Percentiles rank a stretch among this genome's conserved stretches.
Evolutionary conservation across 2,797 vertebrate species (phyloP).

Genomic region (Sebastiscus albofasciatus): DNA sequence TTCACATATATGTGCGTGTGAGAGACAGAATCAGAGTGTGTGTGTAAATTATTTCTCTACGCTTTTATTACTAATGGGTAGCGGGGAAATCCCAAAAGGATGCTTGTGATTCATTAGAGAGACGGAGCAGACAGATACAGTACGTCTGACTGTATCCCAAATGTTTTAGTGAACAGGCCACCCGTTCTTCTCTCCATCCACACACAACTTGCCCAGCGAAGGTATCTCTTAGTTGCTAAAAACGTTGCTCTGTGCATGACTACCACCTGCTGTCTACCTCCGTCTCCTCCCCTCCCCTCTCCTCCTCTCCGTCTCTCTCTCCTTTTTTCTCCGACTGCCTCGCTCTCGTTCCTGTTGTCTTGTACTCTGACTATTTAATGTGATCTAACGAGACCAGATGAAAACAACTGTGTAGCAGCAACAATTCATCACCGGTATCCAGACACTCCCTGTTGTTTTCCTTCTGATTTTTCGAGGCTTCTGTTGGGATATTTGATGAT

Average conservation of each 20-base stretch:
- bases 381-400: constrained; percentile 76
- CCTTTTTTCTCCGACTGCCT: constrained; percentile 72
- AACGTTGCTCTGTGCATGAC: constrained; percentile 73
- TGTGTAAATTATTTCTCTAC: background rate
- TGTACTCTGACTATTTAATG: constrained; percentile 82
- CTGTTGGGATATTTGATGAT: constrained; percentile 26
- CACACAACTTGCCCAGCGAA: background rate
- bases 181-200: background rate
- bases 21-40: background rate
- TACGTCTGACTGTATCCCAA: background rate
- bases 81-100: background rate
- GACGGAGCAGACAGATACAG: background rate
- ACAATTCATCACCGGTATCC: constrained; percentile 78
- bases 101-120: background rate
- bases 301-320: constrained; percentile 66
- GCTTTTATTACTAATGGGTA: background rate
- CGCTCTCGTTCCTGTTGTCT: constrained; percentile 49
- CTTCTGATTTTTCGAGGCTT: constrained; percentile 14
- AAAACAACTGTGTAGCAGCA: constrained; percentile 78
- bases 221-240: constrained; percentile 38
- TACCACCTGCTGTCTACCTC: constrained; percentile 75
- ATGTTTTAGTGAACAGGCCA: background rate
- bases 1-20: background rate
- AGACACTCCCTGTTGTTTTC: constrained; percentile 55
- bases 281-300: constrained; percentile 37